Conservation (phyloP, 1,140 invertebrate genomes). For the Atta texana region DNA sequence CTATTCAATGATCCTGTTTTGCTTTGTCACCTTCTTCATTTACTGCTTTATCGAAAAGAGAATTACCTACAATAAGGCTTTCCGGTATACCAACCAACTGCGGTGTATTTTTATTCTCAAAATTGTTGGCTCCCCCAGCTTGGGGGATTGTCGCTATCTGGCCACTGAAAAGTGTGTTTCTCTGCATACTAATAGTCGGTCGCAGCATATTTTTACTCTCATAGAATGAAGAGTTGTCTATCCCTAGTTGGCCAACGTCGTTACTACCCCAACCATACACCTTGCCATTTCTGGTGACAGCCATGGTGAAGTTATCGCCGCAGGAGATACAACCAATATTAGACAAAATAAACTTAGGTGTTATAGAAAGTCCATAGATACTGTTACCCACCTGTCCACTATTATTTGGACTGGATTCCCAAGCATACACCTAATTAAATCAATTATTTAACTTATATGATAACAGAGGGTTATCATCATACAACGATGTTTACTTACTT, state of each 20-base stretch:
- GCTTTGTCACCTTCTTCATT: too few species aligned
- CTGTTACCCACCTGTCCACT: conserved; percentile 88
- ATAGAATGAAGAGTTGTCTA: conserved; percentile 85
- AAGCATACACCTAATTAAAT: conserved; percentile 87
- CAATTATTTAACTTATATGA: neutral
- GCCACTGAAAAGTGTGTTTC: too few species aligned
- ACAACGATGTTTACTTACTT: conserved; percentile 82
- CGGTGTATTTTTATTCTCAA: conserved; percentile 80
- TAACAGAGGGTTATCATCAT: neutral
- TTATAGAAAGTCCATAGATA: neutral
- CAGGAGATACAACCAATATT: conserved; percentile 88
- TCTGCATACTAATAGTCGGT: too few species aligned
- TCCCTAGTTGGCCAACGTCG: conserved; percentile 87
- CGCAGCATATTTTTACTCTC: conserved; percentile 85
- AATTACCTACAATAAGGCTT: conserved; percentile 86
- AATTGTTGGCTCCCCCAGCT: too few species aligned
- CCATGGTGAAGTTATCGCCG: conserved; percentile 89
- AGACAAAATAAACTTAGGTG: conserved; percentile 85
- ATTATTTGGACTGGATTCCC: conserved; percentile 89
- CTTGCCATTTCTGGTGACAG: conserved; percentile 89
- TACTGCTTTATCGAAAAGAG: neutral
- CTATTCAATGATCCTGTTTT: neutral
- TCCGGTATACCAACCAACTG: conserved; percentile 81
- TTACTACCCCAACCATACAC: conserved; percentile 91
- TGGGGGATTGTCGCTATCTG: too few species aligned